A percentile compares a stretch with the other conserved stretches of the same genome.
These are phyloP conservation scores for Notothenia coriiceps DNA, from an alignment of 2,113 vertebrate genomes.

Conservation along the genomic window DNA sequence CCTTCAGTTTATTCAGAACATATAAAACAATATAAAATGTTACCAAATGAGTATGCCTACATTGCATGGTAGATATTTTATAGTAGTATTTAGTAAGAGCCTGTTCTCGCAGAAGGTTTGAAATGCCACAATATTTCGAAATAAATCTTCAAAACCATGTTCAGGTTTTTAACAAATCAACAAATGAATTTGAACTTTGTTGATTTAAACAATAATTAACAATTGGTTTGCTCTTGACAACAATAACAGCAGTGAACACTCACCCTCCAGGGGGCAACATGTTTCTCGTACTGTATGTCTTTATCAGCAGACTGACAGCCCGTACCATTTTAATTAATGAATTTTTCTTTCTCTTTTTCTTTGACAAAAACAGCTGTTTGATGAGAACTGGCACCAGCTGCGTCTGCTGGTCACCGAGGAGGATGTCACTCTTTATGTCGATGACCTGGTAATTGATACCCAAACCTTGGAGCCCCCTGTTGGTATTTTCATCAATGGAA, in stretches of 20 bases:
- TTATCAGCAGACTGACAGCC: background rate
- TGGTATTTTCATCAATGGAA: slow-evolving; percentile 95
- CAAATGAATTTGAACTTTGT: no score
- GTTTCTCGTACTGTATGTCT: background rate
- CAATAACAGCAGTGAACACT: background rate
- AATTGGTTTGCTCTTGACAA: background rate
- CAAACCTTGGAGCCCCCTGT: slow-evolving; percentile 89
- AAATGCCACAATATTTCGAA: background rate
- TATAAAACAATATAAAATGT: background rate
- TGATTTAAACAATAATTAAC: no score
- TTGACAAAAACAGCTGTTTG: slow-evolving; percentile 87
- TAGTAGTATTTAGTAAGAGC: background rate
- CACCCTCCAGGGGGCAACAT: background rate
- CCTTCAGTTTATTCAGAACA: background rate
- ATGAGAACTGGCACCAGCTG: slow-evolving; percentile 96
- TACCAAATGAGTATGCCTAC: background rate
- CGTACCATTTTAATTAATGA: background rate
- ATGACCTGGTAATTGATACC: slow-evolving; percentile 90
- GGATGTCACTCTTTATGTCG: slow-evolving; percentile 92
- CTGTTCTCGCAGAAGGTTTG: background rate
- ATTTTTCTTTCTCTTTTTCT: slow-evolving; percentile 31
- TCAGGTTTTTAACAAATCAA: background rate
- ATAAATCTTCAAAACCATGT: background rate
- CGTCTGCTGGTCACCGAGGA: slow-evolving; percentile 94
- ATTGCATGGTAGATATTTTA: background rate